These are phyloP conservation scores for Thera britannica DNA, from an alignment of 2,888 invertebrate species.

Conservation along the genomic window DNA sequence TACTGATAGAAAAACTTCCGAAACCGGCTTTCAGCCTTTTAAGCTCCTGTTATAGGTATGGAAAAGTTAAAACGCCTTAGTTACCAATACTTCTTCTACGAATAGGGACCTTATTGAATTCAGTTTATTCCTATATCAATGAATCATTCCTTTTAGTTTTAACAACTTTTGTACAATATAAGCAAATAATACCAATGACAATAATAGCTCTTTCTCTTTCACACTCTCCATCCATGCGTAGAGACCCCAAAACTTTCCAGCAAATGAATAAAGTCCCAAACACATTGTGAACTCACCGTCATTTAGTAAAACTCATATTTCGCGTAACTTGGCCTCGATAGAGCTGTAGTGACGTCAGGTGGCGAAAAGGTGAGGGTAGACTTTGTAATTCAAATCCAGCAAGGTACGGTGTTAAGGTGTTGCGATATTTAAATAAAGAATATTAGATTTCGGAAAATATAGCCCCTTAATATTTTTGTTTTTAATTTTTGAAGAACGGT, in stretches of 20 bases:
- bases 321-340: constrained; percentile 37
- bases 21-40: too few species aligned
- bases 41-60: too few species aligned
- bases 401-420: constrained; percentile 62
- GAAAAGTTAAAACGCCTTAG: too few species aligned
- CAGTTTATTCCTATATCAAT: background rate
- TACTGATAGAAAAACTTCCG: too few species aligned
- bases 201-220: background rate
- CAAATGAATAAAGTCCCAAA: constrained; percentile 26
- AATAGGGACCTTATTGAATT: too few species aligned
- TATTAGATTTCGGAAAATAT: constrained; percentile 71
- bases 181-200: background rate
- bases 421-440: constrained; percentile 74
- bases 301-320: constrained; percentile 48
- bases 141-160: background rate
- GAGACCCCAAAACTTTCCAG: constrained; percentile 6
- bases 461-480: constrained; percentile 55
- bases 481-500: constrained; percentile 26
- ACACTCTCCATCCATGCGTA: background rate
- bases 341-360: constrained; percentile 55
- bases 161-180: background rate
- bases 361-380: constrained; percentile 64
- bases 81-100: too few species aligned
- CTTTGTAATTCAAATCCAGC: constrained; percentile 80
- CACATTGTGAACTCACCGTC: constrained; percentile 32